Evolutionary conservation across 1,140 invertebrate genomes (phyloP).

Genomic region (Apolygus lucorum): DNA sequence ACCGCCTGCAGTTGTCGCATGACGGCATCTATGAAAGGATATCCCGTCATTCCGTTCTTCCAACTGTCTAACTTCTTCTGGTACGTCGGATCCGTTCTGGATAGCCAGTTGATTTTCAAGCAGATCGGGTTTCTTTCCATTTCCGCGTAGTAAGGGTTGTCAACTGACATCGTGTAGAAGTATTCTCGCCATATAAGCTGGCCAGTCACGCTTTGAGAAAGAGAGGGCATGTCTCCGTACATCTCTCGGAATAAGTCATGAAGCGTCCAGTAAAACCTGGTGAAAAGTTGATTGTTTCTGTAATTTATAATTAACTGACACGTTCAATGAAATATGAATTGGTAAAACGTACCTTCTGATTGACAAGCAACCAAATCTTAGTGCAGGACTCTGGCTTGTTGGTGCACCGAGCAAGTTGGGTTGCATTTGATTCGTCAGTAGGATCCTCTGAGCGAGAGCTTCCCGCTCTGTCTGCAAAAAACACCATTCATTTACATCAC

Average conservation of each 20-base stretch:
- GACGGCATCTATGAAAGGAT: slow-evolving; percentile 65
- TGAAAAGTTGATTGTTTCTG: too few species aligned
- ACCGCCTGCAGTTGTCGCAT: slow-evolving; percentile 54
- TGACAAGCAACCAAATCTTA: slow-evolving; percentile 56
- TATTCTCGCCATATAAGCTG: slow-evolving; percentile 73
- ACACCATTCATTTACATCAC: neutral
- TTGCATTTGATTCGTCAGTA: slow-evolving; percentile 54
- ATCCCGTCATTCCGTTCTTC: slow-evolving; percentile 60
- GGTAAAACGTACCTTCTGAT: slow-evolving; percentile 43
- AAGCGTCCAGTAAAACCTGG: slow-evolving; percentile 53
- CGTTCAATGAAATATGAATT: neutral
- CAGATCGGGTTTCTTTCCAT: slow-evolving; percentile 66
- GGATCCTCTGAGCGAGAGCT: slow-evolving; percentile 43
- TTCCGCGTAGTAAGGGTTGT: slow-evolving; percentile 53
- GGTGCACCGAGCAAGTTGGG: slow-evolving; percentile 58
- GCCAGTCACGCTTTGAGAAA: slow-evolving; percentile 45
- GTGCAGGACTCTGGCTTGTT: slow-evolving; percentile 56
- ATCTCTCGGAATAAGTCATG: slow-evolving; percentile 51
- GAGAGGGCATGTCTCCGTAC: slow-evolving; percentile 40
- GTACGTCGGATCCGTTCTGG: slow-evolving; percentile 43
- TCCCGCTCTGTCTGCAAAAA: slow-evolving; percentile 43
- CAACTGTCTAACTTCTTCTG: slow-evolving; percentile 47
- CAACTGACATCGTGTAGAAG: slow-evolving; percentile 65
- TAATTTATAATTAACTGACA: too few species aligned
- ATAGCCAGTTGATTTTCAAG: slow-evolving; percentile 61